Evolutionary conservation across 2,113 vertebrate species (phyloP).

Genomic region (Alethe castanea): DNA sequence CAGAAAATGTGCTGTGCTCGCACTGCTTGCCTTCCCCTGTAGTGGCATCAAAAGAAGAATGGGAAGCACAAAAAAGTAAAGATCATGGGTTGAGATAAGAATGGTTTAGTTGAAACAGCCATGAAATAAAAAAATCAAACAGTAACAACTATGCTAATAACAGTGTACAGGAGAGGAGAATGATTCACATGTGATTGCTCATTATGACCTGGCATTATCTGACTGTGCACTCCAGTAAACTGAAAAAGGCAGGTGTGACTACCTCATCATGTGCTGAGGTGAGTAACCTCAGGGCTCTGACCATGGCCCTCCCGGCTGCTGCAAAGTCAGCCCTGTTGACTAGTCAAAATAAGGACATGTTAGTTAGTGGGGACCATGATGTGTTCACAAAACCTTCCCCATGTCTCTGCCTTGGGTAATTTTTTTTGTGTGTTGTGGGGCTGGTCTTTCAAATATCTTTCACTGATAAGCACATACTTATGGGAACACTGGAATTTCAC

Average conservation of each 20-base stretch:
- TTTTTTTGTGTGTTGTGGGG: neutral
- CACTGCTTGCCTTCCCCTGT: neutral
- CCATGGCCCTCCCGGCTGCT: neutral
- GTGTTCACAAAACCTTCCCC: neutral
- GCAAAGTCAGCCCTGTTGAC: neutral
- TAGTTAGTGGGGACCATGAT: neutral
- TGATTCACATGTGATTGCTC: neutral
- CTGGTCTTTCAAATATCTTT: neutral
- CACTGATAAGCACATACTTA: neutral
- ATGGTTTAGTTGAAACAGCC: neutral
- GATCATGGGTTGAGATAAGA: neutral
- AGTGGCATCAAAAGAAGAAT: neutral
- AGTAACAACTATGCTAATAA: neutral
- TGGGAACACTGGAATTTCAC: neutral
- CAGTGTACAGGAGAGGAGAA: accelerated
- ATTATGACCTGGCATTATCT: accelerated
- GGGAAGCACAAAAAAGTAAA: neutral
- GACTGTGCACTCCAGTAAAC: neutral
- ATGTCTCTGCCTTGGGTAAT: neutral
- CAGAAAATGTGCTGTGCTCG: neutral
- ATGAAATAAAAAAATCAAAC: neutral
- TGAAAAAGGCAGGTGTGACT: neutral
- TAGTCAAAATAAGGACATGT: neutral
- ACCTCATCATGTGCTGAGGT: neutral
- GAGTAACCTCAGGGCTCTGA: neutral